Percentiles rank a stretch among this genome's conserved stretches.
Evolutionary conservation across 2,888 invertebrate genomes (phyloP).

Genomic region (Rhyacophila evoluta): DNA sequence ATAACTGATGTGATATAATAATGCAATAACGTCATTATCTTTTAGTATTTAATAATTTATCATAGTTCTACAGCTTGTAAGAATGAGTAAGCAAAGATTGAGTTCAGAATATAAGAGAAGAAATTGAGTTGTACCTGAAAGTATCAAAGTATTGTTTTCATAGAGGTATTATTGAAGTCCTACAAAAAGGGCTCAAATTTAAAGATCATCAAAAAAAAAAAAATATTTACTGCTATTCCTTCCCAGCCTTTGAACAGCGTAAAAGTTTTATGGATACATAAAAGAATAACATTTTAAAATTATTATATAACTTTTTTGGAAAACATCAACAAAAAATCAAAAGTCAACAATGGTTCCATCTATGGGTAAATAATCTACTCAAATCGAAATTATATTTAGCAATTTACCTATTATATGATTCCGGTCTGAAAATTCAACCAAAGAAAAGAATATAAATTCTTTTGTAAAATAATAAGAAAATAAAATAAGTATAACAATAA

Average conservation of each 20-base stretch:
- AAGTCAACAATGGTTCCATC: constrained; percentile 13
- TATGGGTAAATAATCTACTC: constrained; percentile 23
- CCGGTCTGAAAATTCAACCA: constrained; percentile 71
- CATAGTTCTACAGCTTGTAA: background rate
- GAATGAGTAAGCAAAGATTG: background rate
- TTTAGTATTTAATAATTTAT: background rate
- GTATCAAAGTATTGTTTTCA: constrained; percentile 4
- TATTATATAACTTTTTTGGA: constrained; percentile 16
- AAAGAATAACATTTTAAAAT: constrained; percentile 19
- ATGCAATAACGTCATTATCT: background rate
- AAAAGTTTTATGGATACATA: constrained; percentile 4
- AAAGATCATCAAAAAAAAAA: background rate
- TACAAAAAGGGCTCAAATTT: constrained; percentile 25
- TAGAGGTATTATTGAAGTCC: background rate
- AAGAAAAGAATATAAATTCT: constrained; percentile 53
- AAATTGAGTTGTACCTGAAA: constrained; percentile 19
- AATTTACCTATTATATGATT: constrained; percentile 71
- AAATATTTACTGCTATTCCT: constrained; percentile 58
- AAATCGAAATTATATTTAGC: constrained; percentile 35
- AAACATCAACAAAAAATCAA: background rate
- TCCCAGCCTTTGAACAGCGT: constrained; percentile 37
- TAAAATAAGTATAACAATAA: constrained; percentile 32
- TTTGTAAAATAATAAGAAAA: constrained; percentile 50
- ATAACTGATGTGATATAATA: background rate
- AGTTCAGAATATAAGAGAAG: background rate